These are phyloP conservation scores for Nematolebias whitei DNA, from an alignment of 2,113 vertebrate species.

Conservation along the genomic window DNA sequence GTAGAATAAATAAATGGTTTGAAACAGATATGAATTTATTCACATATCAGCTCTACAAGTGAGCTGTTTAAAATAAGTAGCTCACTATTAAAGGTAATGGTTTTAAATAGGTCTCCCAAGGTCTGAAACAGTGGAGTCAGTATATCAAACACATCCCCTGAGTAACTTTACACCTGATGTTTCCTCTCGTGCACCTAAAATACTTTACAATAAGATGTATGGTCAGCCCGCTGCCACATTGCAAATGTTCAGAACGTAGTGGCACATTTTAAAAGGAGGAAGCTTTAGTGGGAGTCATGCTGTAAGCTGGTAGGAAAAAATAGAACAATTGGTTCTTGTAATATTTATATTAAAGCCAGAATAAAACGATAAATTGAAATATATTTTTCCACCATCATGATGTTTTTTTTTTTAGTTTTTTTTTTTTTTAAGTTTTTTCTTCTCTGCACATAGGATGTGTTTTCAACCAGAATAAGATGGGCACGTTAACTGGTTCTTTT, in stretches of 20 bases:
- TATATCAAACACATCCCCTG: conserved; percentile 41
- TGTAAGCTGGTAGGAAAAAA: conserved; percentile 13
- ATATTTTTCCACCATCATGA: too few relatives aligned
- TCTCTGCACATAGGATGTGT: conserved; percentile 12
- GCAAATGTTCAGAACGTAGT: conserved; percentile 4
- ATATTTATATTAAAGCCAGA: conserved; percentile 1
- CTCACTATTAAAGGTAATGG: conserved; percentile 26
- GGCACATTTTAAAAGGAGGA: conserved; percentile 28
- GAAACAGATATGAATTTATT: conserved; percentile 11
- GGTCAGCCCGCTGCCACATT: neutral
- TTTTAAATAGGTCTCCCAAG: conserved; percentile 38
- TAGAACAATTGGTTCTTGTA: conserved; percentile 18
- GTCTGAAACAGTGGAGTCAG: conserved; percentile 35
- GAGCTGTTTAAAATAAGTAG: conserved; percentile 24
- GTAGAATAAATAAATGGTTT: neutral
- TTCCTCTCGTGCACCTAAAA: conserved; percentile 37
- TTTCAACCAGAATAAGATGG: conserved; percentile 36
- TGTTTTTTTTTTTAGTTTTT: too few relatives aligned
- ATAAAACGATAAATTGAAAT: too few relatives aligned
- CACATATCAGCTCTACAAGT: conserved; percentile 35
- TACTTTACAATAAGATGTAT: conserved; percentile 22
- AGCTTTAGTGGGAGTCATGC: conserved; percentile 28
- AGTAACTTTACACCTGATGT: conserved; percentile 37
- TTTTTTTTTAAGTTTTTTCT: neutral
- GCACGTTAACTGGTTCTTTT: conserved; percentile 6